A percentile compares a stretch with the other conserved stretches of the same genome.
These are phyloP conservation scores for Aldabrachelys gigantea DNA, from an alignment of 2,113 vertebrate genomes.

Conservation along the genomic window DNA sequence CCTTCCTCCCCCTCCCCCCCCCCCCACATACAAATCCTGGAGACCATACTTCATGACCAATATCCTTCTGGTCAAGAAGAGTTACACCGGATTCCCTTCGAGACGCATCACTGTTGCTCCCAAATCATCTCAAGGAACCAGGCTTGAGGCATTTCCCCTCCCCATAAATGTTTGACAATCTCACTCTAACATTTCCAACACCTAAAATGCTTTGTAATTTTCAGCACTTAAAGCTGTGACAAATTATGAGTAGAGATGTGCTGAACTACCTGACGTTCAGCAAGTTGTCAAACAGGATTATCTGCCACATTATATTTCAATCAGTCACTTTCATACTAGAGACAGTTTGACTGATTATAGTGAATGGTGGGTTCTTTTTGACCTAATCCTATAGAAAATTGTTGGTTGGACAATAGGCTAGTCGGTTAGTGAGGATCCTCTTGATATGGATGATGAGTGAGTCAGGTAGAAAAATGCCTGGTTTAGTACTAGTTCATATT, in stretches of 20 bases:
- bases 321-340: constrained; percentile 30
- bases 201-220: constrained; percentile 37
- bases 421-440: neutral
- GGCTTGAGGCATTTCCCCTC: neutral
- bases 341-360: constrained; percentile 43
- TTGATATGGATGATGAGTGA: neutral
- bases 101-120: neutral
- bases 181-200: constrained; percentile 17
- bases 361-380: neutral
- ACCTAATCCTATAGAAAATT: neutral
- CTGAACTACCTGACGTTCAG: constrained; percentile 35
- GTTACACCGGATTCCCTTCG: neutral
- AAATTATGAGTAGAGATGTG: constrained; percentile 45
- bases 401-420: neutral
- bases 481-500: neutral
- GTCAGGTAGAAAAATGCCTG: neutral
- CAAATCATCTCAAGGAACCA: neutral
- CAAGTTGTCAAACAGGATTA: constrained; percentile 65
- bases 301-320: constrained; percentile 28
- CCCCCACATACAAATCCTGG: accelerated
- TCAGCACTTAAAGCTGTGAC: constrained; percentile 37
- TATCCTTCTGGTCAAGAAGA: neutral
- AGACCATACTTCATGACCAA: neutral
- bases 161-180: neutral
- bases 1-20: accelerated